Base-by-base conservation (phyloP, 2,888 invertebrate genomes). In the Nephrocerus scutellatus region DNA sequence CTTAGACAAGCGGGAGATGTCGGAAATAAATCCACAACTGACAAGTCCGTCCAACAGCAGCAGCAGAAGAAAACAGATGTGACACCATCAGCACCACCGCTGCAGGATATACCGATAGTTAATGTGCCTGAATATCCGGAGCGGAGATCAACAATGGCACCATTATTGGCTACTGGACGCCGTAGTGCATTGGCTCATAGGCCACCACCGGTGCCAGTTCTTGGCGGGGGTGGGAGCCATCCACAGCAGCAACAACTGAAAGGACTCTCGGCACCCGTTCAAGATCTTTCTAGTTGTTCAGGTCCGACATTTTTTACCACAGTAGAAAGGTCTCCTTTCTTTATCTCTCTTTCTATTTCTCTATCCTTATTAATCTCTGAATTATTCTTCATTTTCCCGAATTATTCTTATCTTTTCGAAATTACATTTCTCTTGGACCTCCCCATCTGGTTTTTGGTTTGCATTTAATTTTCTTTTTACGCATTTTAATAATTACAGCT, bases 1-100 rank as follows among this genome's bases (percentile, higher is more conserved):
- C 79, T 91, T 76, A 90, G 90, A 77, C 87, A 90, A 71, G 90
- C 90, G 64, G 88, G 87, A 67, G 89, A 90, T 36, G 43, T 43
- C 41, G 46, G 44, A n/a, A n/a, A n/a, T 30, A 43, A 43, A 45
- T 41, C 47, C 40, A 42, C 37, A 38, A 56, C 54, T 54, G 64
- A 64, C 51, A 64, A 61, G 54, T 53, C 63, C 62, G 59, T 62
- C 54, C 64, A 62, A 35, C 39, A 32, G 28, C 39, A 46, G n/a
- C 42, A 31, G 12, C 44, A 43, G 36, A 30, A 37, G 18, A 44
- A 56, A 56, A 47, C 18, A 43, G 49, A 36, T 39, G 43, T 39
- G 35, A 32, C 20, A 36, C 29, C 34, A 39, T 33, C 47, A 42
- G 43, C 44, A 40, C 52, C 39, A 40, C 37, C 42, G 14, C 51